Percentiles rank a stretch among this genome's conserved stretches.
Evolutionary conservation across 2,113 vertebrate genomes (phyloP).

Genomic region (Sylvicapra grimmia): DNA sequence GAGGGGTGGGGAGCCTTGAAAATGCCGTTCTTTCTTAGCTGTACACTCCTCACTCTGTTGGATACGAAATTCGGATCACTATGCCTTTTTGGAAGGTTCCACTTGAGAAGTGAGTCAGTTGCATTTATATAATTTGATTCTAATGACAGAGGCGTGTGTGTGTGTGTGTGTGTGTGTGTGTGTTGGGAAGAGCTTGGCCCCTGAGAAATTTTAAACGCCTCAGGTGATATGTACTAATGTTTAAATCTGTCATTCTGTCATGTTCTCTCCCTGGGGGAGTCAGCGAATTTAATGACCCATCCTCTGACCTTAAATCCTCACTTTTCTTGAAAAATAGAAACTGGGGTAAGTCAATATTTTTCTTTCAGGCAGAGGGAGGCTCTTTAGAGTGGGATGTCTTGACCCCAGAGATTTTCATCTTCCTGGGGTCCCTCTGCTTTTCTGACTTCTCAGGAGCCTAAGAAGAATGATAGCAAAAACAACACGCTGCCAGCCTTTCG

Average conservation of each 20-base stretch:
- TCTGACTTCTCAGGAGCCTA: not conserved
- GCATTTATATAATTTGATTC: not conserved
- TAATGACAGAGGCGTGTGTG: rapidly evolving
- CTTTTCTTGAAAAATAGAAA: not conserved
- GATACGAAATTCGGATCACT: not conserved
- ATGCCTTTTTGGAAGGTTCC: not conserved
- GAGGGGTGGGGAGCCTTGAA: not conserved
- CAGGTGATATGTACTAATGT: not conserved
- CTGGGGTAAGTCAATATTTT: not conserved
- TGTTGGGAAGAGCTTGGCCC: not conserved
- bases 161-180: rapidly evolving
- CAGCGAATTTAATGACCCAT: not conserved
- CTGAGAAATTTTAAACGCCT: not conserved
- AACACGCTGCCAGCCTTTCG: not conserved
- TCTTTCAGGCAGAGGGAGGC: not conserved
- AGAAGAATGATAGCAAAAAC: not conserved
- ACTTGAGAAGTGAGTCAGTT: not conserved
- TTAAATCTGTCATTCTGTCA: not conserved
- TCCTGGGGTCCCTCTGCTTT: not conserved
- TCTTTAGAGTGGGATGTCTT: not conserved
- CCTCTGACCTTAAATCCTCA: not conserved
- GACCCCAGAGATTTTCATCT: not conserved
- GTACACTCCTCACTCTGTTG: not conserved
- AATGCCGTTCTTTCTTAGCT: not conserved
- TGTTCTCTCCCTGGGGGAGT: not conserved